Percentiles rank a stretch among this genome's conserved stretches.
phyloP scores from a whole-genome alignment of 2,888 invertebrate genomes.

The Frankliniella intonsa region DNA sequence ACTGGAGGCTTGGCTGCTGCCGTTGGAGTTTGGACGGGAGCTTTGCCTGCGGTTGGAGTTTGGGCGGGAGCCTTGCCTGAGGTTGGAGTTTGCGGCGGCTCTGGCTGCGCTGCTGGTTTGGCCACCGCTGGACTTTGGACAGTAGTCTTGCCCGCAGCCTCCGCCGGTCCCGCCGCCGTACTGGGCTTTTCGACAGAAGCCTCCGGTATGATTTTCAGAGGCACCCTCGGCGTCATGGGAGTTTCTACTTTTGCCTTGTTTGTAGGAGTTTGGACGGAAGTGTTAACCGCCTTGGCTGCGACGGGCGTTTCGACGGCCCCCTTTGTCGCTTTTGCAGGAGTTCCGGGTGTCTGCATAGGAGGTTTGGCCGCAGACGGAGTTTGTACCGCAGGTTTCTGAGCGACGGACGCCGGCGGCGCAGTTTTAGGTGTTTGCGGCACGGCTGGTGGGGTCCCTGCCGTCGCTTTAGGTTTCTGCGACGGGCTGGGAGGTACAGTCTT shows the following conservation, averaged over 20 bases:
- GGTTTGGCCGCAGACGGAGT: background rate
- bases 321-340: too few relatives aligned
- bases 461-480: background rate
- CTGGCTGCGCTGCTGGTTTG: background rate
- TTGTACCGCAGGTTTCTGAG: background rate
- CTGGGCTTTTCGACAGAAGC: background rate
- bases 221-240: too few relatives aligned
- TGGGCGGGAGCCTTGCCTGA: background rate
- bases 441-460: background rate
- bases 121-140: background rate
- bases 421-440: background rate
- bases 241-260: too few relatives aligned
- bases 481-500: background rate
- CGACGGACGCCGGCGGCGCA: background rate
- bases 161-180: background rate
- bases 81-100: background rate
- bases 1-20: conserved; percentile 32
- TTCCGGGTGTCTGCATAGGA: background rate
- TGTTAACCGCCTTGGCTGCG: too few relatives aligned
- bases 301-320: too few relatives aligned
- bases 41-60: background rate
- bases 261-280: too few relatives aligned
- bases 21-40: background rate
- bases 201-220: too few relatives aligned
- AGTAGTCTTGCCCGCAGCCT: background rate